Evolutionary conservation across 2,113 vertebrate species (phyloP).

Genomic region (Oncorhynchus keta): DNA sequence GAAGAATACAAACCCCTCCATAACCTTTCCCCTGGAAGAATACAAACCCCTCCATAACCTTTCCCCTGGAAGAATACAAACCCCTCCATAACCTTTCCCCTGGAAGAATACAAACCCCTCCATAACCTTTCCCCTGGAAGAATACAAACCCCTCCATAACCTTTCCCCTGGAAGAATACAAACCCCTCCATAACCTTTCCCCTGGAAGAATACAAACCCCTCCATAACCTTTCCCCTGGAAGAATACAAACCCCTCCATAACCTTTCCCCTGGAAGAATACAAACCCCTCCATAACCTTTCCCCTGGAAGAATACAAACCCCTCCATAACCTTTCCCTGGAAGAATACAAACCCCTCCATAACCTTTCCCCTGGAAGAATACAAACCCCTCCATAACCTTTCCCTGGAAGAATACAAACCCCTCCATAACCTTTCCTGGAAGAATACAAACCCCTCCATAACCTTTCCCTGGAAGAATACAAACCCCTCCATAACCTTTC

Average conservation of each 20-base stretch:
- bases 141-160: too few species aligned
- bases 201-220: too few species aligned
- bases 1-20: too few species aligned
- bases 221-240: not conserved
- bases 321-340: conserved; percentile 1
- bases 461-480: not conserved
- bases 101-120: not conserved
- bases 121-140: conserved; percentile 3
- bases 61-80: too few species aligned
- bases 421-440: not conserved
- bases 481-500: not conserved
- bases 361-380: not conserved
- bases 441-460: not conserved
- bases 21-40: not conserved
- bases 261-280: conserved; percentile 2
- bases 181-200: not conserved
- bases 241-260: not conserved
- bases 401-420: too few species aligned
- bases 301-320: not conserved
- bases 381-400: not conserved
- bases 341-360: too few species aligned
- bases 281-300: too few species aligned
- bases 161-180: not conserved
- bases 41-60: not conserved
- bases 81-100: not conserved